phyloP scores from a whole-genome alignment of 1,140 invertebrate genomes.

The Holotrichia oblita region DNA sequence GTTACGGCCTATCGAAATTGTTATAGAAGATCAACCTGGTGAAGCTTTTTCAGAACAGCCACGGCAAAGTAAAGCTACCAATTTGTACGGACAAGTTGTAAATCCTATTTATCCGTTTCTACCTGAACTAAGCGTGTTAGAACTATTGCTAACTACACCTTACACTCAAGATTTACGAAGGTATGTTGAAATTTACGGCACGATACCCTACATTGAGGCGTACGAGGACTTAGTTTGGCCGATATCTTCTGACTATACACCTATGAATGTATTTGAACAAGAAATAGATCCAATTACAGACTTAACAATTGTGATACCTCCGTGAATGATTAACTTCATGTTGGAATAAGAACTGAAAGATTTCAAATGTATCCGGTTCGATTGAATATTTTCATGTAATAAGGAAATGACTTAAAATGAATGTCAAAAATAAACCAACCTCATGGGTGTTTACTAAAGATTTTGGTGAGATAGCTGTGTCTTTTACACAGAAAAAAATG shows the following conservation, averaged over 20 bases:
- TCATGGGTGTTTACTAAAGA: too few species aligned
- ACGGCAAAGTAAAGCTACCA: not conserved
- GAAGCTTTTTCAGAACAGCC: not conserved
- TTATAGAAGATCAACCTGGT: constrained; percentile 4
- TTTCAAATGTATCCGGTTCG: too few species aligned
- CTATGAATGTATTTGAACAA: constrained; percentile 45
- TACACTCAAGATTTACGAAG: constrained; percentile 36
- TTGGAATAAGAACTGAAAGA: too few species aligned
- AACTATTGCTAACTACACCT: constrained; percentile 37
- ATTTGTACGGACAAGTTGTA: not conserved
- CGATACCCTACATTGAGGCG: constrained; percentile 24
- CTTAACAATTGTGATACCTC: constrained; percentile 22
- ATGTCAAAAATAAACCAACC: too few species aligned
- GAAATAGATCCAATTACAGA: constrained; percentile 45
- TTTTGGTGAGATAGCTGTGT: too few species aligned
- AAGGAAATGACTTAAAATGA: too few species aligned
- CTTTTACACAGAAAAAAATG: too few species aligned
- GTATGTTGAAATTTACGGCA: constrained; percentile 40
- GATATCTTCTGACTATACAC: constrained; percentile 44
- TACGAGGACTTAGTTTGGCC: constrained; percentile 47
- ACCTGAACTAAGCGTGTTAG: constrained; percentile 43
- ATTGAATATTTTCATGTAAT: too few species aligned
- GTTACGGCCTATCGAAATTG: not conserved
- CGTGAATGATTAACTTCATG: too few species aligned
- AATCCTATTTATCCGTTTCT: constrained; percentile 31